phyloP scores from a whole-genome alignment of 1,140 invertebrate genomes.

The Rhopalosiphum padi region DNA sequence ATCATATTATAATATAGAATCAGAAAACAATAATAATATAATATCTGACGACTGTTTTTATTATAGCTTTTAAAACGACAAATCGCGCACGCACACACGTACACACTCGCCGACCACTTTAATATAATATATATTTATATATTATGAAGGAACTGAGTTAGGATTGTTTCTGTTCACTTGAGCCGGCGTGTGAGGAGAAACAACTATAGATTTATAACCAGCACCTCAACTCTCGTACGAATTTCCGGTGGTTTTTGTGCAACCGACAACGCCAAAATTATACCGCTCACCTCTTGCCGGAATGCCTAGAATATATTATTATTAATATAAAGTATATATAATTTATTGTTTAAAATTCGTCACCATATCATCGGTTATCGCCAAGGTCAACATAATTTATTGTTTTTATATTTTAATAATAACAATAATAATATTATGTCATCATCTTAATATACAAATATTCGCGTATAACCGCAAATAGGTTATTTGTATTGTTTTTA shows the following conservation, averaged over 20 bases:
- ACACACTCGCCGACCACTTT: not conserved
- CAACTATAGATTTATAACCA: not conserved
- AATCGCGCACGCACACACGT: not conserved
- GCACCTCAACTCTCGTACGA: not conserved
- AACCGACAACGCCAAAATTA: not conserved
- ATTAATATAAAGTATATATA: not conserved
- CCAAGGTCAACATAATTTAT: not conserved
- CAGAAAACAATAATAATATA: not conserved
- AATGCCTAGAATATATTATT: constrained; percentile 11
- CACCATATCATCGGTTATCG: not conserved
- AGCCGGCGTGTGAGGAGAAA: not conserved
- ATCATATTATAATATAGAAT: not conserved
- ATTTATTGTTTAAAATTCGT: not conserved
- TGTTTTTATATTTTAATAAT: not conserved
- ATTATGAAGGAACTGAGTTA: not conserved
- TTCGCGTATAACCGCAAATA: not conserved
- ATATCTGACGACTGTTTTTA: not conserved
- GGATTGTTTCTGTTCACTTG: not conserved
- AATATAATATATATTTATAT: not conserved
- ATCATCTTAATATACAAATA: not conserved
- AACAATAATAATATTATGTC: not conserved
- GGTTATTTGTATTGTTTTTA: not conserved
- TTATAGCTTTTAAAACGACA: not conserved
- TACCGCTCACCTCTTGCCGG: not conserved
- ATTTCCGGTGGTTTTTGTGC: not conserved